A percentile compares a stretch with the other conserved stretches of the same genome.
Conservation (phyloP, 64 coral and sea anemone genomes). For the Stylophora pistillata region DNA sequence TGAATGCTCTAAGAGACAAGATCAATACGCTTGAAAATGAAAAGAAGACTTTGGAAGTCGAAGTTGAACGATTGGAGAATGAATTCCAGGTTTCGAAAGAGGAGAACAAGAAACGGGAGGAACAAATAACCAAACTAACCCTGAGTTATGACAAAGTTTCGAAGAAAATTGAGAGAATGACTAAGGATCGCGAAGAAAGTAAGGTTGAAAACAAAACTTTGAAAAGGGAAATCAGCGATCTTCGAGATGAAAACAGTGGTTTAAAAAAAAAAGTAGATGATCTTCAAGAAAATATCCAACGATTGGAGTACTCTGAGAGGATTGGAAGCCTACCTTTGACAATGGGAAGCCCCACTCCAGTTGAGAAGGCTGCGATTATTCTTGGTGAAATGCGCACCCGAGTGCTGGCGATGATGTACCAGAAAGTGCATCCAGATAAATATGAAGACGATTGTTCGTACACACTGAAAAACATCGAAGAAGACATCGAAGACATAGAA, state of each 20-base stretch:
- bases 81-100: too few species aligned
- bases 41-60: too few species aligned
- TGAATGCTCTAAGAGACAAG: too few species aligned
- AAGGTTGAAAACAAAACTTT: background rate
- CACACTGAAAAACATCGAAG: constrained; percentile 15
- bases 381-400: background rate
- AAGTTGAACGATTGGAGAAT: too few species aligned
- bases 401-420: constrained; percentile 32
- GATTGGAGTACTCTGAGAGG: background rate
- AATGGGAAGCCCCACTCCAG: too few species aligned
- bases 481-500: background rate
- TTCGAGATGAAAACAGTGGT: too few species aligned
- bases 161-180: constrained; percentile 14
- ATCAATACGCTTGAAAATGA: too few species aligned
- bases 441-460: background rate
- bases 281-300: background rate
- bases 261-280: too few species aligned
- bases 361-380: background rate
- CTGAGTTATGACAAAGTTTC: background rate
- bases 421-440: background rate
- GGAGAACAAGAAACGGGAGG: background rate
- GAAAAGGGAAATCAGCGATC: background rate
- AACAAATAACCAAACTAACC: background rate
- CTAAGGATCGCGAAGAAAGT: background rate
- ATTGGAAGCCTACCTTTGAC: too few species aligned